Evolutionary conservation across 1,140 invertebrate genomes (phyloP).

Genomic region (Dufourea novaeangliae): DNA sequence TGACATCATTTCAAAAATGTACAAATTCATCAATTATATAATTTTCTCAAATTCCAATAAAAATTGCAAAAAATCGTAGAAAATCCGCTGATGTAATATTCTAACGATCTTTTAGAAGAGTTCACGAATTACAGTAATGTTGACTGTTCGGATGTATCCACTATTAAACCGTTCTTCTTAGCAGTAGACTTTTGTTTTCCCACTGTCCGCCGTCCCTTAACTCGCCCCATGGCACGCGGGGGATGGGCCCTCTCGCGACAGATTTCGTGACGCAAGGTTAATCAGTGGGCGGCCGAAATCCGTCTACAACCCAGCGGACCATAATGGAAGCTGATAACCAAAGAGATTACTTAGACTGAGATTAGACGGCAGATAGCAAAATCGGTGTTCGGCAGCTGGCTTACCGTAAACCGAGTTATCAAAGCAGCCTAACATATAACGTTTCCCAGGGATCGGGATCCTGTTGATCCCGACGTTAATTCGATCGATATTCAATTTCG

Average conservation of each 20-base stretch:
- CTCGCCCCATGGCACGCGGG: neutral
- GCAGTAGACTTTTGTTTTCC: neutral
- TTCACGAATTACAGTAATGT: too few species aligned
- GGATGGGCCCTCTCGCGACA: constrained; percentile 23
- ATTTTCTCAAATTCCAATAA: too few species aligned
- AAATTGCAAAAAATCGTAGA: too few species aligned
- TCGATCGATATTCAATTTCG: constrained; percentile 53
- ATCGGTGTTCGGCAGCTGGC: constrained; percentile 28
- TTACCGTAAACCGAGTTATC: constrained; percentile 40
- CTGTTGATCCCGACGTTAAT: constrained; percentile 15
- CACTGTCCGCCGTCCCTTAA: neutral
- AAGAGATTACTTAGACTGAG: constrained; percentile 48
- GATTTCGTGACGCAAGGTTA: constrained; percentile 32
- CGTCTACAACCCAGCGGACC: constrained; percentile 12
- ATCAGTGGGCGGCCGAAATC: constrained; percentile 30
- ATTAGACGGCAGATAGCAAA: constrained; percentile 49
- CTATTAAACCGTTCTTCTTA: neutral
- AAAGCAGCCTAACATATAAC: constrained; percentile 23
- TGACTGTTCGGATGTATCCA: too few species aligned
- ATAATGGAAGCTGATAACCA: constrained; percentile 41
- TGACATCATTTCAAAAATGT: too few species aligned
- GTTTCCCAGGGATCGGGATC: neutral
- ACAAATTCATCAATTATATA: too few species aligned
- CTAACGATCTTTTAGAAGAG: too few species aligned
- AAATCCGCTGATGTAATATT: too few species aligned